Evolutionary conservation across 2,797 vertebrate genomes (phyloP).

Genomic region (Sandelia bainsii): DNA sequence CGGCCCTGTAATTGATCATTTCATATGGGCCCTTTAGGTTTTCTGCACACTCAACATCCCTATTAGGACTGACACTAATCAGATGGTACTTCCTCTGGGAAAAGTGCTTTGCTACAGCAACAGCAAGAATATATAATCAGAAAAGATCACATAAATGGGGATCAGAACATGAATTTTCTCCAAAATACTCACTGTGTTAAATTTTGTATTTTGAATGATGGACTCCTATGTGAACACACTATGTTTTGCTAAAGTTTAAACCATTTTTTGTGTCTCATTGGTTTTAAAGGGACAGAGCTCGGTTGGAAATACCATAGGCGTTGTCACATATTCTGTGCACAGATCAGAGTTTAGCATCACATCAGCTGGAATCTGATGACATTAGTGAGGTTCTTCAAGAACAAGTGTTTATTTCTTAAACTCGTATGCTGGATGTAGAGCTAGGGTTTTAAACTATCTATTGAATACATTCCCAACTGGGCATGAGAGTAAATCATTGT

Average conservation of each 20-base stretch:
- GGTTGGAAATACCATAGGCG: background rate
- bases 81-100: slow-evolving; percentile 28
- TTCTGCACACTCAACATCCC: slow-evolving; percentile 20
- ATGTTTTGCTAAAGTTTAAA: no score
- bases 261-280: background rate
- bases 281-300: background rate
- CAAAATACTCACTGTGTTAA: background rate
- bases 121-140: slow-evolving; percentile 5
- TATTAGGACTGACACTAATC: slow-evolving; percentile 28
- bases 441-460: background rate
- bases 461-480: no score
- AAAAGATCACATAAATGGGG: background rate
- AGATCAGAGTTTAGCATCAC: background rate
- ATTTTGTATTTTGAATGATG: background rate
- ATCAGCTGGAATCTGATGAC: background rate
- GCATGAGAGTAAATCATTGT: no score
- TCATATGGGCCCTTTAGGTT: slow-evolving; percentile 33
- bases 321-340: background rate
- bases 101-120: slow-evolving; percentile 11
- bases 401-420: no score
- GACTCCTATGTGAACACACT: background rate
- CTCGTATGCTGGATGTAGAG: no score
- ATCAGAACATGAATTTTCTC: background rate
- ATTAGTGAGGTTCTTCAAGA: no score
- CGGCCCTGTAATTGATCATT: slow-evolving; percentile 45